phyloP scores from a whole-genome alignment of 2,797 vertebrate species.

The Hemibagrus guttatus region DNA sequence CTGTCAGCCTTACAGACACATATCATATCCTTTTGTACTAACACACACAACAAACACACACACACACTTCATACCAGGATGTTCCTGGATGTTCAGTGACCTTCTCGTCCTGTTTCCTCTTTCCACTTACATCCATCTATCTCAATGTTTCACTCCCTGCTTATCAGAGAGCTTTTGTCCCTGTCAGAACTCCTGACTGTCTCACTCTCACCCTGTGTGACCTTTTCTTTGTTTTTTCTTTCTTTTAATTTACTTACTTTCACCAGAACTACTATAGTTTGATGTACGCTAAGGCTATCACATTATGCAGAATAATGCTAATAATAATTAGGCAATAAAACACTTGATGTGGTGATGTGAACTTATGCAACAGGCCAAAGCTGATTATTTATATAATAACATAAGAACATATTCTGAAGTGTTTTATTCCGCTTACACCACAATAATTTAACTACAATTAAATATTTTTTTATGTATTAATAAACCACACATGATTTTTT shows the following conservation, averaged over 20 bases:
- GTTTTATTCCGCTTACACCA: neutral
- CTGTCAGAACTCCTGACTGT: conserved; percentile 28
- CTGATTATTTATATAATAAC: neutral
- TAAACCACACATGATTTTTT: neutral
- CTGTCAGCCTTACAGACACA: neutral
- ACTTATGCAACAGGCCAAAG: neutral
- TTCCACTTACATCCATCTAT: conserved; percentile 49
- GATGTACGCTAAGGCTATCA: neutral
- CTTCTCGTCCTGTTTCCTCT: conserved; percentile 38
- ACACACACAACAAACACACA: neutral
- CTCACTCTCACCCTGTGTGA: conserved; percentile 27
- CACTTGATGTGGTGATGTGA: neutral
- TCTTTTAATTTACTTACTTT: neutral
- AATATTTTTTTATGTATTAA: neutral
- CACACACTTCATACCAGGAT: conserved; percentile 49
- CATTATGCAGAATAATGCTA: neutral
- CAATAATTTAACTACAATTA: too few relatives aligned
- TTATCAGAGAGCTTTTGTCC: conserved; percentile 59
- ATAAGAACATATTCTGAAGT: neutral
- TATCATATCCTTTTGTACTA: neutral
- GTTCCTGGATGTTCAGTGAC: conserved; percentile 58
- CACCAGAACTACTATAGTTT: neutral
- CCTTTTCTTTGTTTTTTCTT: neutral
- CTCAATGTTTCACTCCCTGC: conserved; percentile 32
- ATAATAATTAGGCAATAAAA: neutral